Percentiles rank a stretch among this genome's conserved stretches.
Conservation (phyloP, 2,888 invertebrate genomes). For the Eupeodes luniger region DNA sequence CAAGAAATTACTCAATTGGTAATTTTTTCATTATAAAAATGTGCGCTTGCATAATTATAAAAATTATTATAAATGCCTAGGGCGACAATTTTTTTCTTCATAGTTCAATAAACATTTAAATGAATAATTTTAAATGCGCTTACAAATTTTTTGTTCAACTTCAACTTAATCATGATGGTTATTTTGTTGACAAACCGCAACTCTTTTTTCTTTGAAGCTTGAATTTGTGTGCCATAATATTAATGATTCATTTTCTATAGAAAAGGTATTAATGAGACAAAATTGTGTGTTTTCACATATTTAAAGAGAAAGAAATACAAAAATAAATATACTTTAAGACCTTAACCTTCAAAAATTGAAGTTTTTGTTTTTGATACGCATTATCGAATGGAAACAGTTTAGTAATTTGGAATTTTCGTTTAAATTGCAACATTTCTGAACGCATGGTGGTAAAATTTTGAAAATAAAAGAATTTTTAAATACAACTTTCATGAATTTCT, state of each 20-base stretch:
- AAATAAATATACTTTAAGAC: neutral
- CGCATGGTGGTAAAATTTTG: too few relatives aligned
- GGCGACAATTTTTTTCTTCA: too few relatives aligned
- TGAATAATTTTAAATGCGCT: neutral
- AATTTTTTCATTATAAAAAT: neutral
- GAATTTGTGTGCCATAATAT: neutral
- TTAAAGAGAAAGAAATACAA: neutral
- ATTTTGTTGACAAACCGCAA: constrained; percentile 11
- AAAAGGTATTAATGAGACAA: neutral
- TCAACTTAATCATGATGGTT: neutral
- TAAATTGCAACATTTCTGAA: too few relatives aligned
- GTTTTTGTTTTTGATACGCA: neutral
- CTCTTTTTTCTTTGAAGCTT: neutral
- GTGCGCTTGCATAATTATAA: too few relatives aligned
- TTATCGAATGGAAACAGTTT: too few relatives aligned
- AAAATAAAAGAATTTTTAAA: too few relatives aligned
- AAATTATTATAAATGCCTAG: too few relatives aligned
- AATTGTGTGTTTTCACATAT: neutral
- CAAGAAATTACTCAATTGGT: neutral
- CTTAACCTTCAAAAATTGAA: neutral
- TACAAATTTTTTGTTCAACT: neutral
- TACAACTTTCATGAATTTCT: too few relatives aligned
- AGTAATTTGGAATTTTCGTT: too few relatives aligned
- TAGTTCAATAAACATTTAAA: too few relatives aligned
- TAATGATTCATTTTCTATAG: neutral